Percentiles rank a stretch among this genome's conserved stretches.
Evolutionary conservation across 2,113 vertebrate genomes (phyloP).

Genomic region (Protobothrops mucrosquamatus): DNA sequence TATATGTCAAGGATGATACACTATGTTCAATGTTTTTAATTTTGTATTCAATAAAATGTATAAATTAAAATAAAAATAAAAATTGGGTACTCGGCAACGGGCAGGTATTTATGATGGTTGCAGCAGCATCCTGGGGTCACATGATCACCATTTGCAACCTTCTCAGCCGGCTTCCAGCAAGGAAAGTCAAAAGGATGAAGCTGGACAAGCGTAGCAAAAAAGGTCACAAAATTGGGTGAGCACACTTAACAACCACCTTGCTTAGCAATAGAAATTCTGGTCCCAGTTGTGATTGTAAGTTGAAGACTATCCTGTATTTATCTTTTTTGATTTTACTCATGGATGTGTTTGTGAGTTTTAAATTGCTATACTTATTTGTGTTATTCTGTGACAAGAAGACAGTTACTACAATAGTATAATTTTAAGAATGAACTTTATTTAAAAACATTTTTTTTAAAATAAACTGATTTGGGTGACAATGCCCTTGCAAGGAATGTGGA

Average conservation of each 20-base stretch:
- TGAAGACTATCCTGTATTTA: neutral
- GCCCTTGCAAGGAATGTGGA: neutral
- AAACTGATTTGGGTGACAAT: neutral
- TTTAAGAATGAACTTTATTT: neutral
- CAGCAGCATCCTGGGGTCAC: too few species aligned
- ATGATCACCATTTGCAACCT: too few species aligned
- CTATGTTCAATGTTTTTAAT: too few species aligned
- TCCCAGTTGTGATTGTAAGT: neutral
- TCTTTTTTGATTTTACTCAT: neutral
- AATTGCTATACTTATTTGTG: neutral
- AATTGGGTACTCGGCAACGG: too few species aligned
- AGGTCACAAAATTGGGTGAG: neutral
- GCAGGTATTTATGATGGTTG: too few species aligned
- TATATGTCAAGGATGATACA: too few species aligned
- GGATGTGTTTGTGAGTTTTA: neutral
- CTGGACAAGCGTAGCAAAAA: neutral
- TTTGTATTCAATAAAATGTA: too few species aligned
- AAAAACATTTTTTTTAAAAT: neutral
- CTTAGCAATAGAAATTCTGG: neutral
- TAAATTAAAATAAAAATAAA: too few species aligned
- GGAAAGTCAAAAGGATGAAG: too few species aligned
- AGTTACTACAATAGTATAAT: neutral
- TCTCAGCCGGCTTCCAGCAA: too few species aligned
- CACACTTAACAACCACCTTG: neutral
- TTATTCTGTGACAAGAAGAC: neutral